Conservation (phyloP, 92 coral and sea anemone genomes). For the Epizoanthus rinbou region DNA sequence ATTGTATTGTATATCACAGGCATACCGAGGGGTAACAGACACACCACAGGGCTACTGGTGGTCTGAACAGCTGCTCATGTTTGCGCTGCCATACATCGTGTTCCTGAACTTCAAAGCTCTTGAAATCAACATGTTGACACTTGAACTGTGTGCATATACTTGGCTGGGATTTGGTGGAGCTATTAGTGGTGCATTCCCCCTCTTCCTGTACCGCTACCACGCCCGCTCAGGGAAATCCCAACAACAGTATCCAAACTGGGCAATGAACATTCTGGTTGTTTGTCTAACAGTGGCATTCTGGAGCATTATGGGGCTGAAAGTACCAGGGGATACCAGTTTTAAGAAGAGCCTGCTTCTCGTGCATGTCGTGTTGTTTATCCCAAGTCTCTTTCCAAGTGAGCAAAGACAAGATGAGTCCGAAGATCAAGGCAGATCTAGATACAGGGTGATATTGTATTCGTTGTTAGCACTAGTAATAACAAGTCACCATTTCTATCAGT, state of each 20-base stretch:
- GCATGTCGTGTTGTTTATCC: slow-evolving; percentile 53
- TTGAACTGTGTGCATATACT: slow-evolving; percentile 65
- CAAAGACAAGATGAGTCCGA: slow-evolving; percentile 8
- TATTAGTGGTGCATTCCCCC: slow-evolving; percentile 54
- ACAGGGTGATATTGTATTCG: slow-evolving; percentile 36
- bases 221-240: slow-evolving; percentile 39
- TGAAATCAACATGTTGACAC: slow-evolving; percentile 61
- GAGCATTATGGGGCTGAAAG: slow-evolving; percentile 43
- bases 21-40: slow-evolving; percentile 50
- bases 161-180: slow-evolving; percentile 76
- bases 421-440: slow-evolving; percentile 24
- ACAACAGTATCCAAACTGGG: slow-evolving; percentile 55
- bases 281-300: slow-evolving; percentile 68
- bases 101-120: slow-evolving; percentile 71
- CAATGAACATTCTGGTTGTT: slow-evolving; percentile 56
- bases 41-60: slow-evolving; percentile 65
- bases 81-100: slow-evolving; percentile 54
- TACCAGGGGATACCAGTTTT: slow-evolving; percentile 43
- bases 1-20: slow-evolving; percentile 16
- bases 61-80: slow-evolving; percentile 67
- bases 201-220: slow-evolving; percentile 59
- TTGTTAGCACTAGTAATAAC: slow-evolving; percentile 46
- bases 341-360: slow-evolving; percentile 48
- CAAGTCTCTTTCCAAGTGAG: slow-evolving; percentile 62
- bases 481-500: slow-evolving; percentile 56